These are phyloP conservation scores for Geothlypis trichas DNA, from an alignment of 2,113 vertebrate species.

Conservation along the genomic window DNA sequence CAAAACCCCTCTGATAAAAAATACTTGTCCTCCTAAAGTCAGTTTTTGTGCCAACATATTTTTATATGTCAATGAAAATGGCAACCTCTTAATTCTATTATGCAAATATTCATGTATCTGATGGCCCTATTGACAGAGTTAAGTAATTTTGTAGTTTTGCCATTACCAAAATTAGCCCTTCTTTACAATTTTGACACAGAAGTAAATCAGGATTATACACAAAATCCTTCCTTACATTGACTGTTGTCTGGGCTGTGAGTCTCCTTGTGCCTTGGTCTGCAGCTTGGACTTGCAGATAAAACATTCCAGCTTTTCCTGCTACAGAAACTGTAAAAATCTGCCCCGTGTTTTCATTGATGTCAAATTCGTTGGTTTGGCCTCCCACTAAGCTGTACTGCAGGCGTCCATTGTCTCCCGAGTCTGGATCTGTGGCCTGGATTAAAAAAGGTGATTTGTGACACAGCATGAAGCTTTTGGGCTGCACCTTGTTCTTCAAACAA, in stretches of 20 bases:
- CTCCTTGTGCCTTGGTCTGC: conserved; percentile 56
- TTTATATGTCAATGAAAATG: neutral
- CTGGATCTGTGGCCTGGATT: conserved; percentile 76
- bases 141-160: neutral
- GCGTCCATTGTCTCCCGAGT: conserved; percentile 41
- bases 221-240: conserved; percentile 60
- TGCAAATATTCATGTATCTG: neutral
- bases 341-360: conserved; percentile 72
- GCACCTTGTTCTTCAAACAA: neutral
- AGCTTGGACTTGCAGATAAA: conserved; percentile 55
- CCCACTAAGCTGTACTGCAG: conserved; percentile 72
- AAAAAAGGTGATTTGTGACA: neutral
- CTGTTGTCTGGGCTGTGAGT: conserved; percentile 37
- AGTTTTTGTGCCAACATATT: neutral
- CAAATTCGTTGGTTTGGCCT: conserved; percentile 14
- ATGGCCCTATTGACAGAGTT: too few species aligned
- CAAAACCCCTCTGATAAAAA: neutral
- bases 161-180: neutral
- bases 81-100: neutral
- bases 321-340: conserved; percentile 74
- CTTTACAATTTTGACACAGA: neutral
- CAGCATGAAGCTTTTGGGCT: neutral
- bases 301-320: neutral
- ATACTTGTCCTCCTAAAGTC: neutral
- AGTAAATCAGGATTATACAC: neutral